Base-by-base conservation (phyloP, 2,797 vertebrate genomes). In the Epinephelus malabaricus region DNA sequence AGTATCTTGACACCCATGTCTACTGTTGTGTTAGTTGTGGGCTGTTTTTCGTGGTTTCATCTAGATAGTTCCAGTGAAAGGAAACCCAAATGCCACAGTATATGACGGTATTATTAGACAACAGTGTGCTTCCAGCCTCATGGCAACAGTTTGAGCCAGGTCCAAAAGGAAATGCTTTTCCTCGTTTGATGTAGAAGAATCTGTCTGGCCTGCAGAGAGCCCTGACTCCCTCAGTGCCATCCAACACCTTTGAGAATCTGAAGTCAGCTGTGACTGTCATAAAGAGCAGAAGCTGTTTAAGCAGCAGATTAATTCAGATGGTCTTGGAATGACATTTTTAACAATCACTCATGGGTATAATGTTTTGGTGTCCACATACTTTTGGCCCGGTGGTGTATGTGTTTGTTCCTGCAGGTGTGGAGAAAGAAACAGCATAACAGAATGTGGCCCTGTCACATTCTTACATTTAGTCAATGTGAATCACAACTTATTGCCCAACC, bases 381-480 rank as follows among this genome's bases (percentile, higher is more conserved):
- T 63, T 21, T 14, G 62, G 4, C 40, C 27, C 3, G 2, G 25
- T 4, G 1, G 14, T 2, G 43, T 14, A 11, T 71, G 7, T 62
- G 15, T 70, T 40, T 76, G 60, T 76, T 46, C 21, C 27, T 58
- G 67, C 62, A 72, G 80, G 78, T 60, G 80, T 79, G 83, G 23
- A 67, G 77, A 47, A 1, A 54, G 53, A 85, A 13, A 59, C 9
- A n/a, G 23, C 51, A 1, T 23, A 5, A 60, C 53, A 88, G 92
- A 93, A 94, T 94, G 93, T 12, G 18, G 88, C 80, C 67, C 76
- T 0, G 88, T 77, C 63, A 64, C 92, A 94, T 94, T 94, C 84
- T 88, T 81, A 51, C 53, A 73, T 73, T 49, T 58, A 47, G 38
- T 56, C 8, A 73, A 34, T 51, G 14, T 76, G 50, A 89, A 74